Evolutionary conservation across 2,797 vertebrate genomes (phyloP), one percentile per base, ranked within the genome.

Genomic region (Sylvia borin): DNA sequence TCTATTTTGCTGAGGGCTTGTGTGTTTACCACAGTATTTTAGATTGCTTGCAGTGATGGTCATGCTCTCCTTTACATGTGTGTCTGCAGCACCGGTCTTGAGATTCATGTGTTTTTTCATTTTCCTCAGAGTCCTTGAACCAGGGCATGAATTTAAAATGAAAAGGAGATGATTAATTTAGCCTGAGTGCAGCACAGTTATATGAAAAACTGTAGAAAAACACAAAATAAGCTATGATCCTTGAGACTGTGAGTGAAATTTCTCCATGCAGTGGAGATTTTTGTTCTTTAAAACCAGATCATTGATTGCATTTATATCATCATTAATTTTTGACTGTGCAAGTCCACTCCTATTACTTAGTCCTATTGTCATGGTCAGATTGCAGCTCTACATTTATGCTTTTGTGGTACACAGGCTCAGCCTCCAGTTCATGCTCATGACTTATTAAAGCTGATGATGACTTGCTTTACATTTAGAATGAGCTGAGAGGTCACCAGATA

Each of bases 121-220:
- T 89, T 78, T 25, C 25, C 21, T 84, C 29, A 32, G 22, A 74
- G 9, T 51, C 29, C 18, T 62, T 85, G 43, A 87, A 66, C 29
- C 29, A 22, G 29, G 19, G 13, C 4, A 62, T 5, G 7, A 62
- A 89, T 51, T 29, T 32, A 18, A 89, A 88, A 76, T 51, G 18
- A 58, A 89, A 93, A 86, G 3, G 5, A 43, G n/a, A 31, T 79
- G 1, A 79, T 72, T 55, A 85, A 66, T 91, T 87, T 79, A 82
- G 22, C 13, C 9, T 60, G 11, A 73, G 29, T 71, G 38, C 12
- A 87, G 55, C 24, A 73, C 5, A 76, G 1, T 8, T 4, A 22
- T 76, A 75, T 62, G n/a, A 89, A 74, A 78, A 92, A 51, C 68
- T 48, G 25, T 62, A 65, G 25, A 51, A 78, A 90, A 79, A 29